Percentiles rank a stretch among this genome's conserved stretches.
Evolutionary conservation across 2,888 invertebrate species (phyloP).

Genomic region (Drosophila falleni): DNA sequence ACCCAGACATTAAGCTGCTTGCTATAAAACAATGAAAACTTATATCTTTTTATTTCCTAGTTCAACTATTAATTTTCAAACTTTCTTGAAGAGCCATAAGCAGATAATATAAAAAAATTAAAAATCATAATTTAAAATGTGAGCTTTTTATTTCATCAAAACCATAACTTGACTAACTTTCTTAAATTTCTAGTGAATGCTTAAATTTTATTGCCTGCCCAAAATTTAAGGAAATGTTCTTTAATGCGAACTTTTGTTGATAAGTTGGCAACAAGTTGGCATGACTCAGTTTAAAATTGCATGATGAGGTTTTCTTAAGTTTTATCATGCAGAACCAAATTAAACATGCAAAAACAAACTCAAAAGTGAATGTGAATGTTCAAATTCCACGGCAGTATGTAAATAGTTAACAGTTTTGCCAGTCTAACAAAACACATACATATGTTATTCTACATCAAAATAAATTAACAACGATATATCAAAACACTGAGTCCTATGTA

Average conservation of each 20-base stretch:
- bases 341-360: conserved; percentile 4
- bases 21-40: neutral
- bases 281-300: conserved; percentile 4
- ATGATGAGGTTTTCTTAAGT: neutral
- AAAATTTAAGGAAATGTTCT: neutral
- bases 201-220: too few relatives aligned
- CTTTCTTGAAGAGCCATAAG: too few relatives aligned
- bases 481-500: neutral
- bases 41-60: too few relatives aligned
- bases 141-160: too few relatives aligned
- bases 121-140: too few relatives aligned
- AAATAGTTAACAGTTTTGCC: conserved; percentile 4
- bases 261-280: conserved; percentile 7
- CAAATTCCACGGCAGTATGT: neutral
- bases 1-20: neutral
- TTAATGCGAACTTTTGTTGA: neutral
- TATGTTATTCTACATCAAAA: conserved; percentile 2
- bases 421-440: conserved; percentile 7
- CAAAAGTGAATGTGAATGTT: conserved; percentile 1
- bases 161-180: too few relatives aligned
- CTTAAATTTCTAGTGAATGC: too few relatives aligned
- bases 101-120: too few relatives aligned
- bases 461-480: conserved; percentile 10
- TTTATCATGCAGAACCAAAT: neutral
- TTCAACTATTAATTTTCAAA: too few relatives aligned